Base-by-base conservation (phyloP, 2,113 vertebrate species). In the Colistium nudipinnis region DNA sequence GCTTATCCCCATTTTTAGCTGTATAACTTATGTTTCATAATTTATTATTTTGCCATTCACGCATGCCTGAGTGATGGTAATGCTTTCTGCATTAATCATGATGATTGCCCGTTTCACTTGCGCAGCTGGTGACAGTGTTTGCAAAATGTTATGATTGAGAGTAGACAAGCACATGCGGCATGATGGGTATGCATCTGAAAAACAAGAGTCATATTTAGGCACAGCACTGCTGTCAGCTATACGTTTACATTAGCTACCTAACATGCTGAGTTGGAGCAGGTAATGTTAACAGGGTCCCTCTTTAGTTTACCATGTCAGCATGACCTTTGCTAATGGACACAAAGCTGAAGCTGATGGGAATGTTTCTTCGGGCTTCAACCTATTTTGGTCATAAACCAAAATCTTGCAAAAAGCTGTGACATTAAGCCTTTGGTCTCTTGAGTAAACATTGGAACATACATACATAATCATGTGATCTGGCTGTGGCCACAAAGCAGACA, bases 21-120 rank as follows among this genome's bases (percentile, higher is more conserved):
- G 66, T 47, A 63, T 55, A 82, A 76, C 48, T 44, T 27, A 14
- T 51, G 30, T 66, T 85, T 27, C 76, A 78, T 76, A 57, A 85
- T 85, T 74, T 3, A 87, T 33, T 11, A 36, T 78, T 76, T 70
- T 31, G 67, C 25, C 56, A 69, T 76, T 86, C 51, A 27, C 67
- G 67, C 27, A 25, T 22, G 67, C 22, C 73, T 67, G 67, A 68
- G 73, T 65, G 68, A 49, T 57, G 68, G 72, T 74, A 74, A 79
- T 72, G 64, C 43, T 62, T 80, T 79, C 59, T 84, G 80, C 66
- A 84, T 74, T 81, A 80, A 68, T 82, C 54, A 82, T 82, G 75
- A 70, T 75, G 41, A 73, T 69, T 62, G 68, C 49, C 39, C 35
- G 65, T 65, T 70, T 78, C 22, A 28, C 35, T 53, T 43, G 1